Conservation (phyloP, 2,888 invertebrate species). For the Scaptomyza flava region DNA sequence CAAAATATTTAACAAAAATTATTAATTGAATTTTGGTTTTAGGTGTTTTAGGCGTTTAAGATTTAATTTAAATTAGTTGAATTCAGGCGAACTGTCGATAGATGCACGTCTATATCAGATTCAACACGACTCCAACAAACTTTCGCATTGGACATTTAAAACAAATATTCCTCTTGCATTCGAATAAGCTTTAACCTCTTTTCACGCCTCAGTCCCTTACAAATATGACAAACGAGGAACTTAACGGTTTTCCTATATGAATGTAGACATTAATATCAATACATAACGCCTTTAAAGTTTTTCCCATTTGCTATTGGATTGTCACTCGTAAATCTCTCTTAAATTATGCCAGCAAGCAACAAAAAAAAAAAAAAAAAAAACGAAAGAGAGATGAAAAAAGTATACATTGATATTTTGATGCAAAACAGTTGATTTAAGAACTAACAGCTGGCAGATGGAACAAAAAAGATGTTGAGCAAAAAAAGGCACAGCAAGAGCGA, state of each 20-base stretch:
- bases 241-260: constrained; percentile 8
- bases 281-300: not conserved
- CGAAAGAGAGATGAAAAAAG: not conserved
- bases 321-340: constrained; percentile 46
- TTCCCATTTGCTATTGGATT: constrained; percentile 12
- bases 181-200: not conserved
- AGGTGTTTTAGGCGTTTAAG: too few relatives aligned
- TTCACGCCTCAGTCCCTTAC: not conserved
- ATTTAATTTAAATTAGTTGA: too few relatives aligned
- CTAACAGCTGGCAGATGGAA: constrained; percentile 40
- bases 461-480: not conserved
- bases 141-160: too few relatives aligned
- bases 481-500: not conserved
- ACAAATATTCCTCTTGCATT: too few relatives aligned
- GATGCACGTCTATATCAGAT: too few relatives aligned
- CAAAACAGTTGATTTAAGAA: constrained; percentile 72
- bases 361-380: constrained; percentile 1
- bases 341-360: constrained; percentile 64
- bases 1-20: too few relatives aligned
- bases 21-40: too few relatives aligned
- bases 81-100: too few relatives aligned
- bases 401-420: constrained; percentile 73
- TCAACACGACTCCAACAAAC: too few relatives aligned
- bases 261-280: constrained; percentile 37
- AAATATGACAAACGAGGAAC: not conserved